Percentiles rank a stretch among this genome's conserved stretches.
Evolutionary conservation across 2,113 vertebrate genomes (phyloP).

Genomic region (Opisthocomus hoazin): DNA sequence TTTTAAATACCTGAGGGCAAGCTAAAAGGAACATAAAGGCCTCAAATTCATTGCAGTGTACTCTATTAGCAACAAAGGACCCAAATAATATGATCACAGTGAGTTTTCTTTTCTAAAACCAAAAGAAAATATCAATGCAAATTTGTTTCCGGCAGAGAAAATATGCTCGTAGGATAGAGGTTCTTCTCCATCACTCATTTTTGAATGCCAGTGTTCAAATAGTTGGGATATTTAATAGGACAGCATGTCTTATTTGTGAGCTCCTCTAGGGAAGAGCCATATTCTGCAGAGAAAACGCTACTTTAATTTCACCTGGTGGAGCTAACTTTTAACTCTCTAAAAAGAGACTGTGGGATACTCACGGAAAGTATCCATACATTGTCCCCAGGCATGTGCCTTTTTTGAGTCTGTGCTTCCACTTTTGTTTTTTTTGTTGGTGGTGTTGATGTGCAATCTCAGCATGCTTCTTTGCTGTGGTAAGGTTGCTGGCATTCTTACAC

Average conservation of each 20-base stretch:
- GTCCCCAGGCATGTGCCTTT: accelerated
- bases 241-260: neutral
- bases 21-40: neutral
- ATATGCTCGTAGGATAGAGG: neutral
- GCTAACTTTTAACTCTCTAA: neutral
- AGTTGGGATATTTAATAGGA: neutral
- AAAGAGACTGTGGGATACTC: neutral
- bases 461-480: neutral
- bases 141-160: neutral
- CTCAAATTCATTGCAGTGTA: neutral
- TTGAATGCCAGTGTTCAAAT: neutral
- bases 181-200: neutral
- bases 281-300: neutral
- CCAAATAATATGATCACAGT: neutral
- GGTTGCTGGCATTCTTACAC: neutral
- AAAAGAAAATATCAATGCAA: neutral
- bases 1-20: neutral
- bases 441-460: neutral
- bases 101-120: neutral
- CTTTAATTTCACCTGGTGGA: neutral
- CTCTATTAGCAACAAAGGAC: neutral
- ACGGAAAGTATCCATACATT: neutral
- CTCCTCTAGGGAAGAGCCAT: neutral
- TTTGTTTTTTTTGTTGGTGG: neutral
- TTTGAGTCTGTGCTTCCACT: neutral